A percentile compares a stretch with the other conserved stretches of the same genome.
phyloP scores from a whole-genome alignment of 2,888 invertebrate genomes.

The Eristalis intricaria region DNA sequence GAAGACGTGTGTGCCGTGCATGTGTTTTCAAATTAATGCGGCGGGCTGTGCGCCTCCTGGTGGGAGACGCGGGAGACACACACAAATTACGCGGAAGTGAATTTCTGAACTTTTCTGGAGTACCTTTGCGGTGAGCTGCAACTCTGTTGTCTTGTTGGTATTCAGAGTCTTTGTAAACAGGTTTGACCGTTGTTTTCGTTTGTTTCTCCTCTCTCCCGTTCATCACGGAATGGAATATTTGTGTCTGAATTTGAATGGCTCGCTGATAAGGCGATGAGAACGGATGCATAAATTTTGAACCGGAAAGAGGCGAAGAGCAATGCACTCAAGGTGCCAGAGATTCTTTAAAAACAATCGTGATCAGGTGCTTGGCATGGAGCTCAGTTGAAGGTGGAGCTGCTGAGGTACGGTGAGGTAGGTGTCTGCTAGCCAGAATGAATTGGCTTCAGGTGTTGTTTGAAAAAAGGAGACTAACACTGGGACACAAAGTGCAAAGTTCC shows the following conservation, averaged over 20 bases:
- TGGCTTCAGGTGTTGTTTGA: too few species aligned
- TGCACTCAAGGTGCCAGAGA: not conserved
- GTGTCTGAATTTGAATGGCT: not conserved
- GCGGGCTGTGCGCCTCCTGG: slow-evolving; percentile 1
- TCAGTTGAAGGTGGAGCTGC: not conserved
- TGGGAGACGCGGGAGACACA: slow-evolving; percentile 1
- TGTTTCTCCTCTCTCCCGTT: not conserved
- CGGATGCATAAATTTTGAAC: not conserved
- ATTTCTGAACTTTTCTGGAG: not conserved
- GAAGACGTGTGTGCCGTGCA: not conserved
- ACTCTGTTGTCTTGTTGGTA: not conserved
- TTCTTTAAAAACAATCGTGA: not conserved
- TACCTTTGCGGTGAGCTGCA: not conserved
- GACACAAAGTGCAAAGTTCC: too few species aligned
- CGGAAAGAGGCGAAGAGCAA: not conserved
- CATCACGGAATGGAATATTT: not conserved
- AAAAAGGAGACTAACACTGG: too few species aligned
- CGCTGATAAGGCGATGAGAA: not conserved
- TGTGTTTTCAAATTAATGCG: slow-evolving; percentile 56
- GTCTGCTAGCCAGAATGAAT: too few species aligned
- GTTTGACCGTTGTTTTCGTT: not conserved
- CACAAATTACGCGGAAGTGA: slow-evolving; percentile 63
- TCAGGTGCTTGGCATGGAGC: not conserved
- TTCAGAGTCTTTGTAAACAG: not conserved
- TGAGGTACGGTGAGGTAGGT: not conserved